Evolutionary conservation across 2,888 invertebrate species (phyloP).

Genomic region (Caenorhabditis sp.): DNA sequence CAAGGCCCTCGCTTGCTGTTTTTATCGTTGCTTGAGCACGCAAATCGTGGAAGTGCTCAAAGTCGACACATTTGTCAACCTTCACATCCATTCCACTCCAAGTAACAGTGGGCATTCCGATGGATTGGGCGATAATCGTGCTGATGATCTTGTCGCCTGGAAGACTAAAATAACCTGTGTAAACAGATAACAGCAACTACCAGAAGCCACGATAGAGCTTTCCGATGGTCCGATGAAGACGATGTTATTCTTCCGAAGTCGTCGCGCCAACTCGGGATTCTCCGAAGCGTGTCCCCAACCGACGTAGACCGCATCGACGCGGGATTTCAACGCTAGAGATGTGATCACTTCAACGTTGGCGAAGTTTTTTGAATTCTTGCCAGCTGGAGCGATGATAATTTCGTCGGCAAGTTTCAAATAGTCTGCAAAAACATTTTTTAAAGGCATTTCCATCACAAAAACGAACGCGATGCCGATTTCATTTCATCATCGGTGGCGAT

Average conservation of each 20-base stretch:
- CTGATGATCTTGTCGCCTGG: constrained; percentile 97
- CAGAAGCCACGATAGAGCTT: constrained; percentile 96
- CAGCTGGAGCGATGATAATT: constrained; percentile 97
- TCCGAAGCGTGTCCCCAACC: constrained; percentile 99
- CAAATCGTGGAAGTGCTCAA: constrained; percentile 29
- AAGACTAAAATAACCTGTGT: background rate
- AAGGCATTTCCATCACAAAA: no score
- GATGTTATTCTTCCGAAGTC: constrained; percentile 92
- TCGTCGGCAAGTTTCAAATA: constrained; percentile 99
- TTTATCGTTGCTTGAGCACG: constrained; percentile 36
- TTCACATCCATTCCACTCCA: constrained; percentile 91
- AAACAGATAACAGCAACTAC: background rate
- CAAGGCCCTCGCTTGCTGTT: constrained; percentile 38
- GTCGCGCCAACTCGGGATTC: constrained; percentile 97
- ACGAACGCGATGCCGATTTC: constrained; percentile 51
- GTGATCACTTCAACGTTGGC: constrained; percentile 98
- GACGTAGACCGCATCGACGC: constrained; percentile 93
- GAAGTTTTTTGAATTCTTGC: constrained; percentile 98
- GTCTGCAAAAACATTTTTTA: no score
- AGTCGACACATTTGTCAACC: constrained; percentile 28
- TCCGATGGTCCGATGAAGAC: constrained; percentile 94
- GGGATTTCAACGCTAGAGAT: constrained; percentile 89
- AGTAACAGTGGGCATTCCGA: constrained; percentile 95
- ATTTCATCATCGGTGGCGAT: constrained; percentile 62
- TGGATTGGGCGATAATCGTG: constrained; percentile 95